Percentiles rank a stretch among this genome's conserved stretches.
Evolutionary conservation across 2,113 vertebrate genomes (phyloP).

Genomic region (Anhinga rufa): DNA sequence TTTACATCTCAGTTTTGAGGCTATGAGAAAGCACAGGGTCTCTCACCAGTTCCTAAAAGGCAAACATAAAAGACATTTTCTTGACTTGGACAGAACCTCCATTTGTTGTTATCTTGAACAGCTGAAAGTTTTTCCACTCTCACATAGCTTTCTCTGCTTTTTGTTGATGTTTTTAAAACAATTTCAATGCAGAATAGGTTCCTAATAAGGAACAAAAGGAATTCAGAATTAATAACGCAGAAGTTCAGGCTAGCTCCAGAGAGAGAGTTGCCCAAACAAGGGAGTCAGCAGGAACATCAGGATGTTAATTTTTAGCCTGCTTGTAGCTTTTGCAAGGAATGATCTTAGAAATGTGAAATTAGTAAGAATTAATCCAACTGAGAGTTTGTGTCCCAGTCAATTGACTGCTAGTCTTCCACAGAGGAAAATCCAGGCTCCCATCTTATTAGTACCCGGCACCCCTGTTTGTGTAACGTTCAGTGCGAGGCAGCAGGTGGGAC

Average conservation of each 20-base stretch:
- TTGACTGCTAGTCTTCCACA: not conserved
- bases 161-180: not conserved
- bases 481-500: rapidly evolving
- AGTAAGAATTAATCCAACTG: not conserved
- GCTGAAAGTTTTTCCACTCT: not conserved
- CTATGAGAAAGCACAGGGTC: not conserved
- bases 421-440: not conserved
- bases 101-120: not conserved
- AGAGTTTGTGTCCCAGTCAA: not conserved
- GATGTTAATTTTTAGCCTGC: not conserved
- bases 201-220: not conserved
- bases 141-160: not conserved
- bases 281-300: not conserved
- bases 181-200: not conserved
- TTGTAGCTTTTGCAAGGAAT: not conserved
- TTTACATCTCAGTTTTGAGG: not conserved
- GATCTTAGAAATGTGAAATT: not conserved
- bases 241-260: not conserved
- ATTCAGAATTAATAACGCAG: not conserved
- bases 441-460: not conserved
- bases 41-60: not conserved
- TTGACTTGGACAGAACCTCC: not conserved
- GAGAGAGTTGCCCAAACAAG: not conserved
- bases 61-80: not conserved
- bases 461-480: not conserved